Percentiles rank a stretch among this genome's conserved stretches.
phyloP scores from a whole-genome alignment of 2,113 vertebrate genomes.

The Perca flavescens region DNA sequence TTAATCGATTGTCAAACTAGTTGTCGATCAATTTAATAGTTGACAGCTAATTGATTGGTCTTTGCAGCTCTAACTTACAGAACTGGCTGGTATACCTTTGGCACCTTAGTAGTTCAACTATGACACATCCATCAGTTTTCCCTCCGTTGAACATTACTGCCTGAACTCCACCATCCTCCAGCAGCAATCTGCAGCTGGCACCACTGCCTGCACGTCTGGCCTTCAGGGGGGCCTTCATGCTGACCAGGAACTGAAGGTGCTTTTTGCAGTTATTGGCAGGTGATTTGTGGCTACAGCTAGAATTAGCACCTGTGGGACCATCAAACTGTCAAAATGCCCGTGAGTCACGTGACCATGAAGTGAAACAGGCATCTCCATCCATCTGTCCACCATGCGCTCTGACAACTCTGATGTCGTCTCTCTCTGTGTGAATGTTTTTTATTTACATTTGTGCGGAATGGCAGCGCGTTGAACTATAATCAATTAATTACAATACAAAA shows the following conservation, averaged over 20 bases:
- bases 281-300: conserved; percentile 13
- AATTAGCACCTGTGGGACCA: neutral
- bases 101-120: neutral
- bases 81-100: neutral
- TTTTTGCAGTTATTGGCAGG: conserved; percentile 16
- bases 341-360: neutral
- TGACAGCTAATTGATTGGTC: too few relatives aligned
- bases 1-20: too few relatives aligned
- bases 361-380: neutral
- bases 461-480: neutral
- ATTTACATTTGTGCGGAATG: neutral
- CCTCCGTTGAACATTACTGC: neutral
- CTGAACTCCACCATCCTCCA: neutral
- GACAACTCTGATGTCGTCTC: neutral
- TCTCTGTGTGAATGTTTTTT: neutral
- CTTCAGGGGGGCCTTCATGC: too few relatives aligned
- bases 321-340: neutral
- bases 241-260: neutral
- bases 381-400: neutral
- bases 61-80: too few relatives aligned
- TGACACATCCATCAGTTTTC: neutral
- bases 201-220: neutral
- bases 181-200: neutral
- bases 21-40: too few relatives aligned
- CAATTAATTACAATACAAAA: too few relatives aligned